These are phyloP conservation scores for Brenthis ino DNA, from an alignment of 2,888 invertebrate genomes.

Conservation along the genomic window DNA sequence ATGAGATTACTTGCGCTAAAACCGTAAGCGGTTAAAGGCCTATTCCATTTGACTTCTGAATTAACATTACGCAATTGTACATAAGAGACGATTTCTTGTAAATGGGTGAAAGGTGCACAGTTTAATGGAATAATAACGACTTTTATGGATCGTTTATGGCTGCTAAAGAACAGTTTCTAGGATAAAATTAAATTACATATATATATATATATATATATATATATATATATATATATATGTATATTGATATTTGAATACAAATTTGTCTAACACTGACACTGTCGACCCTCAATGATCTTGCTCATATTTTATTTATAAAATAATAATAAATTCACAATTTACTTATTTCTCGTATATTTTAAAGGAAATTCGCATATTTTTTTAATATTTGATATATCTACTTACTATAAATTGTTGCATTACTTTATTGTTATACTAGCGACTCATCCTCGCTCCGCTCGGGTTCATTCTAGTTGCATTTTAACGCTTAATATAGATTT, in stretches of 20 bases:
- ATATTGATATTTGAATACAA: not conserved
- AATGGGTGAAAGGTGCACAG: conserved; percentile 32
- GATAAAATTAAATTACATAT: no score
- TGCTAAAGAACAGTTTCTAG: no score
- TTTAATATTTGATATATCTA: not conserved
- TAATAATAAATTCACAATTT: conserved; percentile 1
- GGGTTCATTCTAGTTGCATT: no score
- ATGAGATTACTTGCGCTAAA: conserved; percentile 48
- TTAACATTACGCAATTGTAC: conserved; percentile 27
- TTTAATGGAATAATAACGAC: conserved; percentile 24
- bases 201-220: no score
- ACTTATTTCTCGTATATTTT: conserved; percentile 5
- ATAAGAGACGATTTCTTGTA: conserved; percentile 10
- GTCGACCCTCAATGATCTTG: not conserved
- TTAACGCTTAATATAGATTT: no score
- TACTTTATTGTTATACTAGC: no score
- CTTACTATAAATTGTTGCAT: no score
- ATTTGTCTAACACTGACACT: conserved; percentile 1
- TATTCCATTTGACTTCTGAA: conserved; percentile 27
- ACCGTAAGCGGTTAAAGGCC: conserved; percentile 5
- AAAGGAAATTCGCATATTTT: conserved; percentile 6
- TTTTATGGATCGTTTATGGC: not conserved
- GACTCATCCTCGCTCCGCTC: no score
- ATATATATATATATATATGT: no score
- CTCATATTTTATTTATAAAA: conserved; percentile 8